Base-by-base conservation (phyloP, 2,113 vertebrate genomes). In the Pyrgilauda ruficollis region DNA sequence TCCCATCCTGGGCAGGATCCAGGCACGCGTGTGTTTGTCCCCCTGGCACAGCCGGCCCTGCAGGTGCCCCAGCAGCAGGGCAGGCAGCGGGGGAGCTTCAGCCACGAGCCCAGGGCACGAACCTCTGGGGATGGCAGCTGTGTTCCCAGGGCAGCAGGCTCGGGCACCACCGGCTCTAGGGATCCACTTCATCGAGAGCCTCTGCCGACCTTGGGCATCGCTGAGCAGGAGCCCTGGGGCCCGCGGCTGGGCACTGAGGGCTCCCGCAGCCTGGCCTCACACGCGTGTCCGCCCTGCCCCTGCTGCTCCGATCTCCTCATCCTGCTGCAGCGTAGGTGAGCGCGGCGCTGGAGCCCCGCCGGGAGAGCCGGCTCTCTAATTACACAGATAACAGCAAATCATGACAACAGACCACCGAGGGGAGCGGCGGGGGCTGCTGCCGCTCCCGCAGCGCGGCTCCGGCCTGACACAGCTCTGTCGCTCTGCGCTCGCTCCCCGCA, bases 1-100 rank as follows among this genome's bases (percentile, higher is more conserved):
- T 28, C 49, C 67, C 14, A 0, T 2, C 15, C 1, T 2, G 3
- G 23, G 55, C 61, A n/a, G 75, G 39, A 23, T 4, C 62, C 18
- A 6, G 33, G 46, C 55, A 59, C 44, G 3, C 0, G 2, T 0
- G 1, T 1, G 1, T 4, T 7, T 8, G 62, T 13, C 31, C 70
- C 49, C 9, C 28, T 10, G 23, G 78, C 41, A 7, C 35, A 31
- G 41, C 12, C 1, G 1, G 30, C 6, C 22, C 68, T 50, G 44
- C 9, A 5, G 83, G 55, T 35, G 37, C 39, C 13, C 1, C 0
- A 18, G 28, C 62, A 11, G 74, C 28, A 3, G 70, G 47, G 3
- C 8, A 18, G 63, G 53, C 7, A 6, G 27, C 0, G 28, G 20
- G 55, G 13, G 12, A 85, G 5, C 50, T 44, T 10, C 30, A 6